These are phyloP conservation scores for Dendrophyllia cribrosa DNA, from an alignment of 64 coral and sea anemone species.

Conservation along the genomic window DNA sequence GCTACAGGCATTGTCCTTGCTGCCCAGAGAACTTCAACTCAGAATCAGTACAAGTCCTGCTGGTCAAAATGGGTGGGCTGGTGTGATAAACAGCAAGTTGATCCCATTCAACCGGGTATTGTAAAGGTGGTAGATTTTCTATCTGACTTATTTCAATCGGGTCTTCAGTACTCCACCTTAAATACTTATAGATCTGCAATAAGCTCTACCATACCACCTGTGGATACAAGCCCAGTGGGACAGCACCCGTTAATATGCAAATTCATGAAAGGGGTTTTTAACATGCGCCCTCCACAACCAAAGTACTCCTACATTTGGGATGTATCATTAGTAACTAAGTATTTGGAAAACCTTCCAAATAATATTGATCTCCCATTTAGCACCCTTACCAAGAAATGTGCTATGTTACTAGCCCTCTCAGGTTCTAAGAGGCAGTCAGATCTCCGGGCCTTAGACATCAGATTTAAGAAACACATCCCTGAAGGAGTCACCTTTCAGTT, in stretches of 20 bases:
- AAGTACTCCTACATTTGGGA: conserved; percentile 22
- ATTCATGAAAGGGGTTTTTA: conserved; percentile 26
- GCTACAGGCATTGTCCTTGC: not conserved
- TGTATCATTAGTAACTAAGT: conserved; percentile 15
- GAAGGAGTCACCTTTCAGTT: conserved; percentile 35
- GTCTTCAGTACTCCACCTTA: not conserved
- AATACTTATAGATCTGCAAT: conserved; percentile 28
- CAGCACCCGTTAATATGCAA: not conserved
- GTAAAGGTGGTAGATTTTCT: conserved; percentile 27
- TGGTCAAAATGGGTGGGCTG: conserved; percentile 37
- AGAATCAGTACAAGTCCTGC: conserved; percentile 20
- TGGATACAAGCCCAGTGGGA: conserved; percentile 2
- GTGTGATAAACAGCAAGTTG: not conserved
- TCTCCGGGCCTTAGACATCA: conserved; percentile 27
- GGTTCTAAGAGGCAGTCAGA: conserved; percentile 17
- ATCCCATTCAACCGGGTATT: conserved; percentile 22
- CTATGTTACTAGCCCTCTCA: conserved; percentile 13
- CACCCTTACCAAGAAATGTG: conserved; percentile 1
- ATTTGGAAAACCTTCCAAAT: not conserved
- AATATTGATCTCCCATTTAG: not conserved
- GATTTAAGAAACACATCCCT: not conserved
- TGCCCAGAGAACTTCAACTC: not conserved
- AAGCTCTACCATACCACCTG: not conserved
- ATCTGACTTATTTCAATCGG: not conserved
- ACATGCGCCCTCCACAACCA: not conserved